Base-by-base conservation (phyloP, 2,888 invertebrate genomes). In the Chloroclysta siterata region DNA sequence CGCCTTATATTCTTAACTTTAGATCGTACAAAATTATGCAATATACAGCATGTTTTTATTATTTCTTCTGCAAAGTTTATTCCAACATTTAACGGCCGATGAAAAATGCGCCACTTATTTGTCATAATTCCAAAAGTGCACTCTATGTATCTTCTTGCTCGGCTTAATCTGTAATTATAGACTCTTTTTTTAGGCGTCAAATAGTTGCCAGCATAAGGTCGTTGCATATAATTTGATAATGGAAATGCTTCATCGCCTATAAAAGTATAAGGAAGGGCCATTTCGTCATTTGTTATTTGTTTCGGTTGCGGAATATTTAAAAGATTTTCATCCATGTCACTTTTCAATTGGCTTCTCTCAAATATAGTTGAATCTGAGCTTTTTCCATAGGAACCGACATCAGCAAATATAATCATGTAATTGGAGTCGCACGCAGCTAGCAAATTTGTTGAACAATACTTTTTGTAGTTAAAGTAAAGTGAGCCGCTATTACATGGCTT, bases 361-460 rank as follows among this genome's bases (percentile, higher is more conserved):
- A 50, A 39, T 44, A 57, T 57, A 5, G 57, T 14, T 41, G 57
- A 57, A 28, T 57, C 57, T n/a, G n/a, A 50, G 41, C n/a, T 8
- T 50, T 57, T 57, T 41, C 57, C 57, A n/a, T 57, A 57, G 1
- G 28, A 50, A 11, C 57, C 57, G 7, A 57, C 14, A 28, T 50
- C 57, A n/a, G 50, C 41, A 57, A 15, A 50, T 50, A 50, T 57
- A 50, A 22, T 50, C 4, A 11, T 50, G 50, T 57, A 57, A 4
- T 57, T 28, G 10, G 57, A 17, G 28, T 57, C 57, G 41, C 22
- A 22, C 3, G 50, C 48, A 6, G 57, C 57, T n/a, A 57, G 50
- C 11, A 57, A n/a, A 10, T 15, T 14, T 0, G 39, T 36, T 8
- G 36, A 41, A 29, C 50, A 57, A 50, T 39, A 41, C 7, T 50